phyloP scores from a whole-genome alignment of 1,140 invertebrate species.

The Mactra quadrangularis region DNA sequence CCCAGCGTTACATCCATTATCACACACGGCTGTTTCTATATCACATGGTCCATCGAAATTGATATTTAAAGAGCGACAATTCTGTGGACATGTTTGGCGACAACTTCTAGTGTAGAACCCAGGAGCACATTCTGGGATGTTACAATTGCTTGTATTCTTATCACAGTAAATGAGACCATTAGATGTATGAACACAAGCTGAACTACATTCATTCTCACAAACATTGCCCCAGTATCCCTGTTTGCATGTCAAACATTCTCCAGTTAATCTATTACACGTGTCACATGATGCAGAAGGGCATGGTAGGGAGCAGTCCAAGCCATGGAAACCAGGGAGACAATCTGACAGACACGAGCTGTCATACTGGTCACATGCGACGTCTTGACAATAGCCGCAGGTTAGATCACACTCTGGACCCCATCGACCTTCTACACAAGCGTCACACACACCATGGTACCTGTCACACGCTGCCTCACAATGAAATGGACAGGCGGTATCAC shows the following conservation, averaged over 20 bases:
- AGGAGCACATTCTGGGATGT: not conserved
- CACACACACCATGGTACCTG: conserved; percentile 15
- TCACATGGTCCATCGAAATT: not conserved
- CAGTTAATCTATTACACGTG: conserved; percentile 13
- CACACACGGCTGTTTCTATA: conserved; percentile 3
- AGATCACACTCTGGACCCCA: conserved; percentile 10
- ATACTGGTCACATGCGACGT: conserved; percentile 15
- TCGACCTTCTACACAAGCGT: conserved; percentile 1
- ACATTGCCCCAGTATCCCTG: conserved; percentile 16
- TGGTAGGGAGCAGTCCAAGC: not conserved
- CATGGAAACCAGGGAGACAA: conserved; percentile 39
- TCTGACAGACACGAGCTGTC: conserved; percentile 7
- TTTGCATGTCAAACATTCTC: conserved; percentile 22
- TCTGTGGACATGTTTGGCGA: not conserved
- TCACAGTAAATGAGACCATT: conserved; percentile 19
- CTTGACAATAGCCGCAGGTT: conserved; percentile 22
- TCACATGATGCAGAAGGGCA: conserved; percentile 2
- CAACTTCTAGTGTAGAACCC: conserved; percentile 32
- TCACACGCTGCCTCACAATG: conserved; percentile 16
- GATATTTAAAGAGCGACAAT: not conserved
- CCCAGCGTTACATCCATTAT: conserved; percentile 26
- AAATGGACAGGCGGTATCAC: conserved; percentile 10
- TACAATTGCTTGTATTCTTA: conserved; percentile 29
- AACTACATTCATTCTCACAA: conserved; percentile 19
- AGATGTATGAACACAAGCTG: not conserved